These are phyloP conservation scores for Lepeophtheirus salmonis DNA, from an alignment of 1,140 invertebrate species.

Conservation along the genomic window DNA sequence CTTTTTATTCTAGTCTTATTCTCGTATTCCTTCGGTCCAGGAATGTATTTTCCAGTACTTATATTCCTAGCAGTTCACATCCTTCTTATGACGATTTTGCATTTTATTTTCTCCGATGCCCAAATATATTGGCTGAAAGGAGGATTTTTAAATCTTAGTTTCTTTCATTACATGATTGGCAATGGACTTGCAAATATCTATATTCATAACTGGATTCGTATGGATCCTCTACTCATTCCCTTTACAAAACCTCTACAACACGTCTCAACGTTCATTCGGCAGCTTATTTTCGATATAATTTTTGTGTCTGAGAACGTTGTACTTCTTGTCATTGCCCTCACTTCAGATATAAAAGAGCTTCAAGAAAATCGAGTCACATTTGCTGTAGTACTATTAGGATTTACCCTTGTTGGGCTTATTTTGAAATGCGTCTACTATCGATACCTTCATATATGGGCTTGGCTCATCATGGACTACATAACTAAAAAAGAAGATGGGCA, in stretches of 20 bases:
- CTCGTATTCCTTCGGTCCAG: constrained; percentile 16
- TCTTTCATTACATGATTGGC: constrained; percentile 17
- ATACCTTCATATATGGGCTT: constrained; percentile 16
- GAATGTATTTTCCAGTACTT: constrained; percentile 10
- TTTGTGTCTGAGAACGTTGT: constrained; percentile 10
- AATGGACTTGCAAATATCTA: constrained; percentile 15
- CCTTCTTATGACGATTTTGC: constrained; percentile 11
- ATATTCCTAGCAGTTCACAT: constrained; percentile 13
- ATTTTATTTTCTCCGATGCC: constrained; percentile 17
- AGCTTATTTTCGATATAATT: constrained; percentile 13
- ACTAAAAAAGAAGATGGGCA: constrained; percentile 13
- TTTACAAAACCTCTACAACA: constrained; percentile 13
- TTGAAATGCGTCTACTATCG: constrained; percentile 17
- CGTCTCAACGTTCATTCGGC: constrained; percentile 9
- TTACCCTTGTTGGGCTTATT: constrained; percentile 9
- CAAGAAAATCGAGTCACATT: constrained; percentile 4
- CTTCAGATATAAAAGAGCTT: constrained; percentile 9
- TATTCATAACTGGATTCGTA: constrained; percentile 17
- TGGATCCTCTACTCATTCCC: constrained; percentile 13
- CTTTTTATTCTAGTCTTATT: constrained; percentile 15
- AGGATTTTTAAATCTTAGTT: constrained; percentile 11
- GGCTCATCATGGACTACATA: constrained; percentile 17
- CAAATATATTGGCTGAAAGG: constrained; percentile 16
- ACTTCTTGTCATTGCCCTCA: constrained; percentile 9
- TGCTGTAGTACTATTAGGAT: constrained; percentile 5